Base-by-base conservation (phyloP, 2,113 vertebrate species). In the Syngnathoides biaculeatus region DNA sequence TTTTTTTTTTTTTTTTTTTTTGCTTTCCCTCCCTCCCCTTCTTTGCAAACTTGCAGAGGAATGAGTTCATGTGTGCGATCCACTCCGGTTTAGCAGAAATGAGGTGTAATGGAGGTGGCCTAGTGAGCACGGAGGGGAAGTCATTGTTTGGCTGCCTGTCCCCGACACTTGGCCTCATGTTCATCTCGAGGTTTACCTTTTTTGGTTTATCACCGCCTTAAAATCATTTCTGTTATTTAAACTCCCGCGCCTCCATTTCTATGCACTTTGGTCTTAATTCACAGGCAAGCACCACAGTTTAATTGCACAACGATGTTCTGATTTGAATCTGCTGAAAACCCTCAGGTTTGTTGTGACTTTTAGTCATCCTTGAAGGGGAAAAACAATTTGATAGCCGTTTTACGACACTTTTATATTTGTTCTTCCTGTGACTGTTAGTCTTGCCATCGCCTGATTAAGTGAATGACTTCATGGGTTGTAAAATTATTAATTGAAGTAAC, bases 51-150 rank as follows among this genome's bases (percentile, higher is more conserved):
- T 87, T 79, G 71, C 64, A 68, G 83, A 56, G 66, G 70, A 85
- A 75, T 82, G 86, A 88, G 88, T 92, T 90, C 84, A 86, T 90
- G 87, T 88, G 79, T 79, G 78, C 81, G 86, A 88, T 84, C 79
- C 79, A 68, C 84, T 87, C 75, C 80, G 84, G 90, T 90, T 86
- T 77, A 80, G 69, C 72, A 73, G 75, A 55, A 78, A 91, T 91
- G 88, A 87, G 69, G 89, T 92, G 69, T 83, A 75, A 83, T 74
- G 69, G 80, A 78, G 80, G 70, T 78, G 85, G 79, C 75, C 83
- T 78, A 86, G 81, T 83, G 86, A 87, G 78, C 76, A 78, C 69
- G 74, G 83, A 80, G 82, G 84, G 82, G 80, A 79, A 82, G 79
- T 85, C 83, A 81, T 86, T 90, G 77, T 77, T 86, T 45, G 4